A percentile compares a stretch with the other conserved stretches of the same genome.
Evolutionary conservation across 2,113 vertebrate genomes (phyloP).

Genomic region (Zeus faber): DNA sequence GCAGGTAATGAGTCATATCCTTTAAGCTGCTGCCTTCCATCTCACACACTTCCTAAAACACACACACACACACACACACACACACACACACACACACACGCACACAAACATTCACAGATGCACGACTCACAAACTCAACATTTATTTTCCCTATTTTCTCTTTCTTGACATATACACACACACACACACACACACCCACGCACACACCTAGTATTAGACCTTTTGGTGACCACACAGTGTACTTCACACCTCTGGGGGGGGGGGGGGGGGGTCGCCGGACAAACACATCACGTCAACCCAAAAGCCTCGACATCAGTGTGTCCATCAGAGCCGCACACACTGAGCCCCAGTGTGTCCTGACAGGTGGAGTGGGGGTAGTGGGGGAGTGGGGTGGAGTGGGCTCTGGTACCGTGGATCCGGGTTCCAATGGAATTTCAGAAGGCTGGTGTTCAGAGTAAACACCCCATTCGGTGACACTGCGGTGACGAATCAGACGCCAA

Average conservation of each 20-base stretch:
- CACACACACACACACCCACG: neutral
- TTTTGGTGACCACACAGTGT: conserved; percentile 48
- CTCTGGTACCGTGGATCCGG: too few species aligned
- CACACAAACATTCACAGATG: neutral
- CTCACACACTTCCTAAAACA: conserved; percentile 58
- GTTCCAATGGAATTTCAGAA: neutral
- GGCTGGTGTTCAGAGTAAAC: neutral
- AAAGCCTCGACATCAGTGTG: conserved; percentile 8
- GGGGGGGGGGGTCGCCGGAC: conserved; percentile 43
- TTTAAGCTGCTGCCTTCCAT: conserved; percentile 38
- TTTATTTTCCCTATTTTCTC: too few species aligned
- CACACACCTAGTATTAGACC: conserved; percentile 8
- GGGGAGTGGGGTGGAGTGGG: conserved; percentile 1
- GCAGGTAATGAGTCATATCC: conserved; percentile 63
- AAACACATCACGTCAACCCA: conserved; percentile 53
- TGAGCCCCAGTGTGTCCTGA: conserved; percentile 25
- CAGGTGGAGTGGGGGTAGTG: conserved; percentile 50
- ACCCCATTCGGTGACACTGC: neutral
- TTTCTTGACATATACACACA: conserved; percentile 2
- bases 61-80: conserved; percentile 7
- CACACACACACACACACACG: neutral
- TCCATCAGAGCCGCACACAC: conserved; percentile 33
- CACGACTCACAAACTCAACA: neutral
- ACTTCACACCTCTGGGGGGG: conserved; percentile 45
- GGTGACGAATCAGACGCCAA: too few species aligned